Evolutionary conservation across 2,888 invertebrate genomes (phyloP).

Genomic region (Rotaria sp.): DNA sequence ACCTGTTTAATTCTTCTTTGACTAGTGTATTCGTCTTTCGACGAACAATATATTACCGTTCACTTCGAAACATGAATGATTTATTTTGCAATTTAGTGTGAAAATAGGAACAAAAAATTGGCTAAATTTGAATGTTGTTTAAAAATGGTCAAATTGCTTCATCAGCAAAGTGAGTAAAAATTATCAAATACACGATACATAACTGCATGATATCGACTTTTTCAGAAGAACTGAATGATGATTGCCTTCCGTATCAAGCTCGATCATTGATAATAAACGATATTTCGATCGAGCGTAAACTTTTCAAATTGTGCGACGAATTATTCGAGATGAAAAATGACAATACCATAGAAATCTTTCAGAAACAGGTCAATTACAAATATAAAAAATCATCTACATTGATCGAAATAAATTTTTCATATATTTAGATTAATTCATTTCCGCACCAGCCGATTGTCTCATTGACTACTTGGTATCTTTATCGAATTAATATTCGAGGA

Average conservation of each 20-base stretch:
- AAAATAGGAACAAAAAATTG: background rate
- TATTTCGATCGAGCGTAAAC: background rate
- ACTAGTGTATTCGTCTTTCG: too few relatives aligned
- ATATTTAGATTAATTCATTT: background rate
- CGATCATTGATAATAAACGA: background rate
- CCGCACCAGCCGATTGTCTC: background rate
- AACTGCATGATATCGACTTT: background rate
- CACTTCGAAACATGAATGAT: too few relatives aligned
- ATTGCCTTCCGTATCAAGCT: background rate
- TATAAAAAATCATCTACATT: background rate
- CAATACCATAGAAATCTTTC: background rate
- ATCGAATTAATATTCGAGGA: background rate
- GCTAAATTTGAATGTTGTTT: slow-evolving; percentile 13
- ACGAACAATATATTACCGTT: too few relatives aligned
- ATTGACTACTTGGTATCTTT: background rate
- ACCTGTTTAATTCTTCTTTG: too few relatives aligned
- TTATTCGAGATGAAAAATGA: background rate
- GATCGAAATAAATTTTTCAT: background rate
- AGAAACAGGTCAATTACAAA: background rate
- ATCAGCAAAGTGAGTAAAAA: background rate
- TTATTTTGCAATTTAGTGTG: background rate
- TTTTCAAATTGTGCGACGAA: background rate
- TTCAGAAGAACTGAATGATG: background rate
- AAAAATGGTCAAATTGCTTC: background rate
- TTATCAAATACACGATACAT: background rate